Evolutionary conservation across 2,113 vertebrate genomes (phyloP), one percentile per base, ranked within the genome.

Genomic region (Hydropotes inermis): DNA sequence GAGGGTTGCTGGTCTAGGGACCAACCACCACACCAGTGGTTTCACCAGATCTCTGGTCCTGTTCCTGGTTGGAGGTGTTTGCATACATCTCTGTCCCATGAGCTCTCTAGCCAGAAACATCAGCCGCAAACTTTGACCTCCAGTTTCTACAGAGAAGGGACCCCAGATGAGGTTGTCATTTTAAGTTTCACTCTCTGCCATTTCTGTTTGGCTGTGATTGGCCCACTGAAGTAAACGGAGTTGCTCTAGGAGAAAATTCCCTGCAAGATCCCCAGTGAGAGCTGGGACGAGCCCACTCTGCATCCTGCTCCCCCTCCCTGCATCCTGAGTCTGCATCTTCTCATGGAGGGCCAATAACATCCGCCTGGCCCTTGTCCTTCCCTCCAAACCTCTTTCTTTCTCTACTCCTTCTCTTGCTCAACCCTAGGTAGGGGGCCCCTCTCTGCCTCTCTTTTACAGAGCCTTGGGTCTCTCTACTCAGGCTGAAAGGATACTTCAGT

Each of bases 21-120:
- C 15, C 1, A 12, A 7, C 30, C 1, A 1, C 39, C 25, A 43
- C 0, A 0, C 33, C 1, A 0, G 36, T 2, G 30, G 21, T 55
- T 60, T 78, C 54, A 13, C 78, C 57, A 1, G 1, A 4, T 17
- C 67, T 52, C 52, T 16, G 10, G 4, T 25, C 33, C 6, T 23
- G 7, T 61, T 45, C 43, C 50, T 7, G 8, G 2, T 50, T 15
- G 1, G 30, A 30, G 50, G 43, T 76, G 6, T 36, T 33, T 36
- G 30, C 50, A 28, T 2, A 5, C 57, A 19, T 55, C 15, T 36
- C 16, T 82, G 28, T 3, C 13, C 16, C 3, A 0, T 8, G n/a
- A 55, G 6, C 25, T 45, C 30, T n/a, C 45, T 17, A 88, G 30
- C 45, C 60, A 60, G 58, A 28, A 60, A 12, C 25, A n/a, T 86